Evolutionary conservation across 2,888 invertebrate genomes (phyloP).

Genomic region (Platerodrilus igneus): DNA sequence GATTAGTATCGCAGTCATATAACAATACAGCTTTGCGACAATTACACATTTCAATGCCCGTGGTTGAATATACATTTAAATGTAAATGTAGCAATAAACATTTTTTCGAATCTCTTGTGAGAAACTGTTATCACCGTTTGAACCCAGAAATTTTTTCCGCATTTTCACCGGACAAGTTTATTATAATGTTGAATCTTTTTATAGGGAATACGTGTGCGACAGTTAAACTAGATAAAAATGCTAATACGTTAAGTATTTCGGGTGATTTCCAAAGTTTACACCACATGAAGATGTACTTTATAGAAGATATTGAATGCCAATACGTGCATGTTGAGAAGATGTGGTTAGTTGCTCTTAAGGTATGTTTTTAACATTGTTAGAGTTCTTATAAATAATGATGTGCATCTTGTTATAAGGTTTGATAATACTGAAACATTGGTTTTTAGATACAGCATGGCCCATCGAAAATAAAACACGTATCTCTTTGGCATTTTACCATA

Average conservation of each 20-base stretch:
- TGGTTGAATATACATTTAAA: constrained; percentile 30
- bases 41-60: constrained; percentile 5
- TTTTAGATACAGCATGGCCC: no score
- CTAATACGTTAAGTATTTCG: constrained; percentile 27
- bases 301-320: constrained; percentile 20
- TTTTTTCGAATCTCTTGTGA: constrained; percentile 34
- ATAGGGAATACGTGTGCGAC: constrained; percentile 26
- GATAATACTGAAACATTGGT: no score
- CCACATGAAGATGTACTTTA: constrained; percentile 35
- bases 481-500: no score
- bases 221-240: constrained; percentile 31
- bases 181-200: constrained; percentile 28
- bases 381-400: no score
- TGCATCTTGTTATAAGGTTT: no score
- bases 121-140: constrained; percentile 39
- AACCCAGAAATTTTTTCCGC: constrained; percentile 33
- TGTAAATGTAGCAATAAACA: constrained; percentile 28
- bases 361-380: constrained; percentile 8
- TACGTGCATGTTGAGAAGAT: constrained; percentile 10
- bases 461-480: no score
- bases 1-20: no score
- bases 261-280: constrained; percentile 29
- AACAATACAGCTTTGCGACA: constrained; percentile 4
- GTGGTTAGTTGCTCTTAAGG: constrained; percentile 13
- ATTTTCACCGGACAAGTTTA: constrained; percentile 28